phyloP scores from a whole-genome alignment of 2,888 invertebrate species.

The Branchipolynoe longqiensis region DNA sequence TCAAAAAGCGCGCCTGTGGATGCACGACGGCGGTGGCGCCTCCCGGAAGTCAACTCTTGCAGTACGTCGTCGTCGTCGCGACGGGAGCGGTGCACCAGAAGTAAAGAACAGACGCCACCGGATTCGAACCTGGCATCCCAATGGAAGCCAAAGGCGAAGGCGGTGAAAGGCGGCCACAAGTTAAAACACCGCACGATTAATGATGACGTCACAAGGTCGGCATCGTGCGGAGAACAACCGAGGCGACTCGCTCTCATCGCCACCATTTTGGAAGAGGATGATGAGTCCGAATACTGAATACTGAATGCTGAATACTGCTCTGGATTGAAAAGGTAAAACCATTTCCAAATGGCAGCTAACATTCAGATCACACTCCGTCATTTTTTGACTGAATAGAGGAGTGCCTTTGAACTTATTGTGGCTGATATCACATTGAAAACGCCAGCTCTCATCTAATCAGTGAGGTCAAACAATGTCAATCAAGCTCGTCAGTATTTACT shows the following conservation, averaged over 20 bases:
- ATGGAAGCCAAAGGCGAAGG: not conserved
- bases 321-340: no score
- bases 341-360: no score
- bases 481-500: no score
- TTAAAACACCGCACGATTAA: not conserved
- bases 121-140: not conserved
- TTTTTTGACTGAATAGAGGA: no score
- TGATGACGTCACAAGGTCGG: not conserved
- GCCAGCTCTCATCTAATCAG: no score
- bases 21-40: not conserved
- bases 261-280: conserved; percentile 13
- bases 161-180: no score
- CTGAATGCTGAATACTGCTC: no score
- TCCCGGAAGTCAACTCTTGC: conserved; percentile 5
- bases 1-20: conserved; percentile 22
- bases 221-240: not conserved
- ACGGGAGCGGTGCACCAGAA: not conserved
- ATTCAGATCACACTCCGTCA: no score
- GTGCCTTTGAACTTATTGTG: no score
- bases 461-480: no score
- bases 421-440: no score
- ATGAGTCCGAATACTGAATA: conserved; percentile 6
- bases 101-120: not conserved
- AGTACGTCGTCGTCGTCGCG: not conserved
- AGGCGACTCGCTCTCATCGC: conserved; percentile 5